Conservation (phyloP, 2,888 invertebrate species). For the Penaeus monodon region DNA sequence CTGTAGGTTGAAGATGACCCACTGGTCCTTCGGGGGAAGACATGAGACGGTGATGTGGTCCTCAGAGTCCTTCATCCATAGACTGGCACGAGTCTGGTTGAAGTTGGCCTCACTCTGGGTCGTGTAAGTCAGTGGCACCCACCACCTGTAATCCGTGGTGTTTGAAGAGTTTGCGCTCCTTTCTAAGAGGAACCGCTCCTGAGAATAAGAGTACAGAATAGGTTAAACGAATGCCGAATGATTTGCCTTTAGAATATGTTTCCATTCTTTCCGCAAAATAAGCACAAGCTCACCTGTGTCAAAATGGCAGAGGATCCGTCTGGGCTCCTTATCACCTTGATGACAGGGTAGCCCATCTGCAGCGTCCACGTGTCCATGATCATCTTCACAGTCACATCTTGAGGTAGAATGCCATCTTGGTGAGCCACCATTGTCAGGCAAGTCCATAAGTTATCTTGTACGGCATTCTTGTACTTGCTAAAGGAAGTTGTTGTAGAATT, state of each 20-base stretch:
- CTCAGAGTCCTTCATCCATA: constrained; percentile 73
- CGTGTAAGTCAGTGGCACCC: constrained; percentile 72
- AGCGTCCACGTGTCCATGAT: constrained; percentile 88
- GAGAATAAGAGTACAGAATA: not conserved
- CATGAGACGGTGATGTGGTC: constrained; percentile 25
- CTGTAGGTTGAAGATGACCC: constrained; percentile 85
- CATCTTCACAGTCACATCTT: constrained; percentile 77
- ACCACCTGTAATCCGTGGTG: constrained; percentile 71
- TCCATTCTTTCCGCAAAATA: no score
- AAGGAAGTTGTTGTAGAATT: no score
- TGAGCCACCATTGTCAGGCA: constrained; percentile 75
- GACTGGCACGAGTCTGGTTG: constrained; percentile 72
- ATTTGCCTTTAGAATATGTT: not conserved
- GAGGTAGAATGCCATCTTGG: constrained; percentile 75
- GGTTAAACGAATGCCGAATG: not conserved
- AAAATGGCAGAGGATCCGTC: no score
- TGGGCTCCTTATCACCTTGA: no score
- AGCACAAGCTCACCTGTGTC: no score
- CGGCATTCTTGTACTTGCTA: constrained; percentile 81
- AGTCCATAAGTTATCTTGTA: no score
- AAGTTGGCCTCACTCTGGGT: constrained; percentile 72
- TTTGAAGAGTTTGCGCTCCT: constrained; percentile 63
- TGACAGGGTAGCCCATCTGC: constrained; percentile 82
- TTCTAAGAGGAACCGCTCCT: constrained; percentile 79
- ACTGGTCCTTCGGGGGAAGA: constrained; percentile 69